Evolutionary conservation across 1,140 invertebrate species (phyloP), one percentile per base, ranked within the genome.

Genomic region (Atta texana): DNA sequence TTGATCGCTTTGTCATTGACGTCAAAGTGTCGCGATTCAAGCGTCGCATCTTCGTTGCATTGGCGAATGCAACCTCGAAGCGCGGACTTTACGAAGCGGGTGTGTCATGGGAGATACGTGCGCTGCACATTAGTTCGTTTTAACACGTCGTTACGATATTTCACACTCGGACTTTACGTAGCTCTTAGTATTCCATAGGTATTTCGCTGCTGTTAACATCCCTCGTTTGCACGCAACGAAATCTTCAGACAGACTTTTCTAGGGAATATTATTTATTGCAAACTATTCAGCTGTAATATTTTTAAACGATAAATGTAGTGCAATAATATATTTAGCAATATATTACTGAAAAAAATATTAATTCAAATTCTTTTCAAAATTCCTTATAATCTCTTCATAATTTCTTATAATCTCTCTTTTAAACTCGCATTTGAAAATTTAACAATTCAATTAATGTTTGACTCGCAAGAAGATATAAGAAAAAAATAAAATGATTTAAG

Each of bases 131-230:
- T 91, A 90, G 89, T 92, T 85, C 90, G 86, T 92, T 91, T 93
- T 93, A 92, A 91, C 92, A 92, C 90, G 82, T 93, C 91, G 89
- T 93, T 93, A 93, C 91, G 90, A 93, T 88, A 93, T 92, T 93
- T 93, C 91, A 91, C 93, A 93, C 93, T 90, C 88, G 28, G 75
- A 68, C 51, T 24, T 64, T 18, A 77, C 72, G 64, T 71, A 28
- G 49, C 64, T 87, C 77, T 76, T 86, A 77, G 80, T 84, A 84
- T 84, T 84, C 24, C 55, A 57, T 75, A 74, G 80, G 72, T 75
- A 84, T 61, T 21, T 57, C 8, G 69, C 69, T 75, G 77, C 80
- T 75, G 69, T 31, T 80, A 74, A 61, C 80, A 39, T 63, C 55
- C 28, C 24, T 75, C 55, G 55, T 84, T 84, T 39, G 28, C 80